phyloP scores from a whole-genome alignment of 92 coral and sea anemone species.

The Phenganax marumi region DNA sequence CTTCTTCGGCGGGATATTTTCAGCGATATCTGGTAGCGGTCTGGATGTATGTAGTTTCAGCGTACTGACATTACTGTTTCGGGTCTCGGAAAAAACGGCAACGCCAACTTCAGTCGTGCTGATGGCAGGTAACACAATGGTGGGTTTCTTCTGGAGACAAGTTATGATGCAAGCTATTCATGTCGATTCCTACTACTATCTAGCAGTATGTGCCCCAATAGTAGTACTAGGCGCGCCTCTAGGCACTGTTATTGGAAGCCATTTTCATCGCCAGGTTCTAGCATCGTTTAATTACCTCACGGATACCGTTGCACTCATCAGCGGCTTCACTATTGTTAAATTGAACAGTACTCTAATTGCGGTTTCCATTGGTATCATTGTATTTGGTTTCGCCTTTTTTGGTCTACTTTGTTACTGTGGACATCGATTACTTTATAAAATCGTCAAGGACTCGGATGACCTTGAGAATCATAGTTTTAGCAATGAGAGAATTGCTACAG shows the following conservation, averaged over 20 bases:
- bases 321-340: slow-evolving; percentile 51
- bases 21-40: slow-evolving; percentile 80
- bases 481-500: too few relatives aligned
- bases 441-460: not conserved
- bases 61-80: slow-evolving; percentile 78
- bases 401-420: slow-evolving; percentile 40
- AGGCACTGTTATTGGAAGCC: slow-evolving; percentile 72
- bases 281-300: slow-evolving; percentile 64
- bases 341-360: slow-evolving; percentile 29
- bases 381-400: slow-evolving; percentile 48
- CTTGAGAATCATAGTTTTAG: not conserved
- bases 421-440: slow-evolving; percentile 27
- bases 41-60: slow-evolving; percentile 89
- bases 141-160: slow-evolving; percentile 64
- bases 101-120: slow-evolving; percentile 65
- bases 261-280: slow-evolving; percentile 73
- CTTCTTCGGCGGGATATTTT: slow-evolving; percentile 73
- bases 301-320: slow-evolving; percentile 71
- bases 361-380: slow-evolving; percentile 50
- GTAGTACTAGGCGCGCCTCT: slow-evolving; percentile 81
- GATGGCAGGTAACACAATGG: slow-evolving; percentile 63
- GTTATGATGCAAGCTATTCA: slow-evolving; percentile 65
- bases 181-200: slow-evolving; percentile 62
- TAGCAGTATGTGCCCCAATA: slow-evolving; percentile 78
- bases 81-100: slow-evolving; percentile 68